Evolutionary conservation across 1,140 invertebrate genomes (phyloP).

Genomic region (Lysiphlebus fabarum): DNA sequence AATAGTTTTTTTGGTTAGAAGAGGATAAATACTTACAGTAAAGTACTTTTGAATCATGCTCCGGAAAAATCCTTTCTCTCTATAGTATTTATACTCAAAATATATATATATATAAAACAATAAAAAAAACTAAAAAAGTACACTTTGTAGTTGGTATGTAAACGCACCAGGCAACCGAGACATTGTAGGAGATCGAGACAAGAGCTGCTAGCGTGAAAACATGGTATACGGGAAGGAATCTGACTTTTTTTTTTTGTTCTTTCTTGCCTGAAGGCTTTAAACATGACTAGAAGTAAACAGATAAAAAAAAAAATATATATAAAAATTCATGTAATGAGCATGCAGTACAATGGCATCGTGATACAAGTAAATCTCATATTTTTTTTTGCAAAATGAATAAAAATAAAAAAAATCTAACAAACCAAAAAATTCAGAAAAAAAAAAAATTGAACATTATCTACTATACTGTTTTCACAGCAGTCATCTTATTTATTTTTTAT

Average conservation of each 20-base stretch:
- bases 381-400: too few relatives aligned
- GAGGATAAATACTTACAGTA: neutral
- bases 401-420: too few relatives aligned
- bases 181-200: slow-evolving; percentile 3
- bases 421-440: too few relatives aligned
- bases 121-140: too few relatives aligned
- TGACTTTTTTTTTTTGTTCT: neutral
- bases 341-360: neutral
- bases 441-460: too few relatives aligned
- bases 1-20: too few relatives aligned
- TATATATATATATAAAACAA: too few relatives aligned
- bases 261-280: too few relatives aligned
- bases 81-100: neutral
- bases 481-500: too few relatives aligned
- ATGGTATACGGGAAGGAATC: slow-evolving; percentile 19
- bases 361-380: too few relatives aligned
- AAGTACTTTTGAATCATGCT: neutral
- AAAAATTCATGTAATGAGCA: slow-evolving; percentile 12
- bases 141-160: slow-evolving; percentile 37
- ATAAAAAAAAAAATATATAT: neutral
- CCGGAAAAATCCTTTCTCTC: neutral
- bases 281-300: slow-evolving; percentile 5
- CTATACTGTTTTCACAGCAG: too few relatives aligned
- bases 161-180: slow-evolving; percentile 22
- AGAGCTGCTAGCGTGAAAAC: slow-evolving; percentile 25